Base-by-base conservation (phyloP, 35 echinoderm and acorn worm genomes). In the Ptychodera flava region DNA sequence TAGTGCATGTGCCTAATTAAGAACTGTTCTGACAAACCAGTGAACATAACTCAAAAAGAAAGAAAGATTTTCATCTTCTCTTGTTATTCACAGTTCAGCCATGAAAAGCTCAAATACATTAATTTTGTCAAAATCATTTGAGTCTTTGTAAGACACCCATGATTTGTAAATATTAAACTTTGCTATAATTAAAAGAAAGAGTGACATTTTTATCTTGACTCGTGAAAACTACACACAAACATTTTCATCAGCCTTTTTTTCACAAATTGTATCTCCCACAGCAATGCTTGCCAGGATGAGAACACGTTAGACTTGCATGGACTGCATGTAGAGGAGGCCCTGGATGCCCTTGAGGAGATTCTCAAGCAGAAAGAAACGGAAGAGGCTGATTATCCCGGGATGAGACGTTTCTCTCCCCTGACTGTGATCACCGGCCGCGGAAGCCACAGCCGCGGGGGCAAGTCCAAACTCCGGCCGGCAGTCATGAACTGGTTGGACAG, bases 261-360 rank as follows among this genome's bases (percentile, higher is more conserved):
- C 28, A 16, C 14, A 81, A 16, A 29, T 81, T 16, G 33, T 12
- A 81, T 81, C 0, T 83, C 34, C 29, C 34, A 30, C n/a, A 87
- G 85, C n/a, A 87, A 87, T 77, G 80, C 33, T 78, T 75, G 36
- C 22, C 64, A 28, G 34, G 85, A 87, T 34, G 91, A 90, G 30
- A 85, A 93, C 88, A 92, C 88, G 1, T 31, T 97, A 29, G 94
- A 97, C 77, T 89, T 97, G 1, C 94, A 97, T 80, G 92, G 92
- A 0, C 88, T 97, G 0, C 94, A 97, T 35, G 88, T 90, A 28
- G 89, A 93, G 32, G 94, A 97, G 84, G 94, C 91, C 22, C 1
- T 97, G 16, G 36, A 81, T 29, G 87, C 82, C 0, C 89, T 97
- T 0, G 75, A 87, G 15, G 76, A 89, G 14, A 92, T 89, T 34